Conservation (phyloP, 2,797 vertebrate species). For the Eutrigla gurnardus region DNA sequence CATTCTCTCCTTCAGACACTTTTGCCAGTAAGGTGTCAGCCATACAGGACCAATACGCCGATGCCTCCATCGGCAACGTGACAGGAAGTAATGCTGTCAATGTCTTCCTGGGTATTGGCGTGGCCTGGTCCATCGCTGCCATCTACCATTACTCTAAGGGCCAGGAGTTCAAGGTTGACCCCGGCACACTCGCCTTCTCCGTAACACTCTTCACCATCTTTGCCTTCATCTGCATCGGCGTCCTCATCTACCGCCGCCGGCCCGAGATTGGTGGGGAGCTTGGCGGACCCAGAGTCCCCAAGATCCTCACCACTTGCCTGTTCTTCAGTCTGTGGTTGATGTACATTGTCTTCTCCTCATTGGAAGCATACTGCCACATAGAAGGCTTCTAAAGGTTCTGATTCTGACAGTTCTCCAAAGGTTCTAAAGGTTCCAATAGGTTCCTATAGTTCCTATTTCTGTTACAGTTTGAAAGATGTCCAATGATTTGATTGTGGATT, state of each 20-base stretch:
- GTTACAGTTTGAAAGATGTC: no score
- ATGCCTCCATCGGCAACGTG: slow-evolving; percentile 98
- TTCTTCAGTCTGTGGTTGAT: slow-evolving; percentile 97
- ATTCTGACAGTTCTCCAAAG: background rate
- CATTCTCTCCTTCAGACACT: slow-evolving; percentile 85
- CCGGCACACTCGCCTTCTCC: slow-evolving; percentile 95
- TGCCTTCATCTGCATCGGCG: slow-evolving; percentile 94
- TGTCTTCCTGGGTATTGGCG: slow-evolving; percentile 96
- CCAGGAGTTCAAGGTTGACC: slow-evolving; percentile 88
- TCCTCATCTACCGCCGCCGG: slow-evolving; percentile 94
- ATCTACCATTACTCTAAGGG: slow-evolving; percentile 90
- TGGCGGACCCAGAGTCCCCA: slow-evolving; percentile 92
- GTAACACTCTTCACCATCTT: slow-evolving; percentile 99
- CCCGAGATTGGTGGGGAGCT: slow-evolving; percentile 96
- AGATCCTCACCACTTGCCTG: slow-evolving; percentile 89
- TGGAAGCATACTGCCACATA: slow-evolving; percentile 98
- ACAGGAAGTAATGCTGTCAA: slow-evolving; percentile 98
- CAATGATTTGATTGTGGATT: no score
- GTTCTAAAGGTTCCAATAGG: background rate
- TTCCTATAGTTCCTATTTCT: no score
- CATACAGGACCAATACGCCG: slow-evolving; percentile 95
- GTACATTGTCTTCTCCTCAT: slow-evolving; percentile 96
- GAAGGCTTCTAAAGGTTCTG: slow-evolving; percentile 72
- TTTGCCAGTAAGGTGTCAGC: slow-evolving; percentile 98
- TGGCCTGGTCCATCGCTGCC: slow-evolving; percentile 98